Conservation (phyloP, 2,113 vertebrate species). For the Antigone vipio region DNA sequence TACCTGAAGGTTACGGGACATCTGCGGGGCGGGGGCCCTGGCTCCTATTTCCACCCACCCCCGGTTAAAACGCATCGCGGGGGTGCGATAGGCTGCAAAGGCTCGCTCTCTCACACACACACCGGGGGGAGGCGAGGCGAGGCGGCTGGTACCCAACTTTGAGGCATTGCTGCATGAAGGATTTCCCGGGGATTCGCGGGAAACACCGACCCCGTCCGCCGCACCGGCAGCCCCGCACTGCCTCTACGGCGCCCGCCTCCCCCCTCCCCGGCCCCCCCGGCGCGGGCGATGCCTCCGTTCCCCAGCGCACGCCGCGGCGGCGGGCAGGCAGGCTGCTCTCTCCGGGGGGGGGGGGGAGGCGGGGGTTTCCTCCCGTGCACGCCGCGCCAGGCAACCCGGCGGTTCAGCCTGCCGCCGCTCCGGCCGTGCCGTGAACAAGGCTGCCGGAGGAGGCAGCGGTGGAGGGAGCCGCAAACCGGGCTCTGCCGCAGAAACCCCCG, state of each 20-base stretch:
- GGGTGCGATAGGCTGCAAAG: background rate
- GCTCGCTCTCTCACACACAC: background rate
- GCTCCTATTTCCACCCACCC: background rate
- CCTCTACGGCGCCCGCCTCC: background rate
- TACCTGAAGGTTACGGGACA: background rate
- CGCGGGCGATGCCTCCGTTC: background rate
- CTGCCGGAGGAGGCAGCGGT: background rate
- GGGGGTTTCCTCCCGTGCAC: constrained; percentile 13
- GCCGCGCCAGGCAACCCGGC: background rate
- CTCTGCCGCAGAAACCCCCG: background rate
- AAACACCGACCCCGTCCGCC: background rate
- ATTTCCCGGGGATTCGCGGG: constrained; percentile 12
- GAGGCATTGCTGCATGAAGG: background rate
- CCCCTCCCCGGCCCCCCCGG: background rate
- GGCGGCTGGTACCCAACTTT: background rate
- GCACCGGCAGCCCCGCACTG: background rate
- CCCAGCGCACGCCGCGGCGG: background rate
- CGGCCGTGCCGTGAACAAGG: background rate
- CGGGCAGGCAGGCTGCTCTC: background rate
- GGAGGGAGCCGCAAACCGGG: background rate
- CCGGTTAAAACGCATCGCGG: background rate
- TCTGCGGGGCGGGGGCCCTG: background rate
- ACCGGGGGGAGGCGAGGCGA: background rate
- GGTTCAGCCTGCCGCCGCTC: background rate
- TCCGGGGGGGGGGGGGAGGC: no score